Conservation (phyloP, 2,113 vertebrate species). For the Lepidothrix coronata region DNA sequence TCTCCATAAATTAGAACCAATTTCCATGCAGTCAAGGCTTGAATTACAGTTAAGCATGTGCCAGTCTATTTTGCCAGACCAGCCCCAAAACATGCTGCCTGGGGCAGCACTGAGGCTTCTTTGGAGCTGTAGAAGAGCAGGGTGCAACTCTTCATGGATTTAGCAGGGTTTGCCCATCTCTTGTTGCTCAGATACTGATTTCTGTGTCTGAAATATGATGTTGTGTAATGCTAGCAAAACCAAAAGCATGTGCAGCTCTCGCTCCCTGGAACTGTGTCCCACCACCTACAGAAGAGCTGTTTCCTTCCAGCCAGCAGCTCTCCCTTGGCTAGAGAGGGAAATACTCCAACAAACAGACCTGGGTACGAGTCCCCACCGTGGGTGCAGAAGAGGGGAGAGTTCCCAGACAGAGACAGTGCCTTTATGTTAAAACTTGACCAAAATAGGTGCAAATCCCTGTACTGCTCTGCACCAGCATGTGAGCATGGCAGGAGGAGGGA, state of each 20-base stretch:
- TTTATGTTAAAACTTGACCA: not conserved
- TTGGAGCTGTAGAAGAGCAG: not conserved
- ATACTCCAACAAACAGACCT: fast-evolving
- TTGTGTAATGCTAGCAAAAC: not conserved
- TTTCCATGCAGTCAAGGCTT: not conserved
- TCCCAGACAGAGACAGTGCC: not conserved
- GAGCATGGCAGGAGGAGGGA: not conserved
- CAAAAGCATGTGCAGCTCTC: not conserved
- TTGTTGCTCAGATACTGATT: not conserved
- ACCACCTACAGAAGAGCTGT: not conserved
- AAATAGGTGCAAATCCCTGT: not conserved
- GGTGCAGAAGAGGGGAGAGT: not conserved
- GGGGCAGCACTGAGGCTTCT: not conserved
- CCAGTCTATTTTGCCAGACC: not conserved
- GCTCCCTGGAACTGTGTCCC: not conserved
- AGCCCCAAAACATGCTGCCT: not conserved
- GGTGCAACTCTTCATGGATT: not conserved
- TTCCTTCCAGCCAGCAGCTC: not conserved
- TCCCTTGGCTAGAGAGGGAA: not conserved
- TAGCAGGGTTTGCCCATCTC: not conserved
- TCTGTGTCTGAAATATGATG: not conserved
- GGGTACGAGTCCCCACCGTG: fast-evolving
- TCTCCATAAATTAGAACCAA: slow-evolving; percentile 20
- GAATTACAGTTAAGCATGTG: not conserved
- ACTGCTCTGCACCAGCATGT: not conserved